Evolutionary conservation across 2,113 vertebrate species (phyloP), one percentile per base, ranked within the genome.

Genomic region (Blennius ocellaris): DNA sequence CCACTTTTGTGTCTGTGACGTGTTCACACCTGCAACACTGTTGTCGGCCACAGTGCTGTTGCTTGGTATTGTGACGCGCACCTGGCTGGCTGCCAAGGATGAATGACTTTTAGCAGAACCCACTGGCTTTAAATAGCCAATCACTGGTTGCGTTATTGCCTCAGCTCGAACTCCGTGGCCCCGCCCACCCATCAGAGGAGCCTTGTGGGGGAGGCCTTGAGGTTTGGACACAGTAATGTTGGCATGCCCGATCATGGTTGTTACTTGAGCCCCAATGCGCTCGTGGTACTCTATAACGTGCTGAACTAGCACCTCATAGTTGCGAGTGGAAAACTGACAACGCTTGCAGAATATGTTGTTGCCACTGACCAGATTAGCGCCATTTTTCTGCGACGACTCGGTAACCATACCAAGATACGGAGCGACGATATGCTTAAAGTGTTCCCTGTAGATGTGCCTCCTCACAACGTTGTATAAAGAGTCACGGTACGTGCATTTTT

Each of bases 401-500:
- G 96, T 91, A 81, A 95, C 93, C 93, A 95, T 96, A 12, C 95
- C 95, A 82, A 99, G 87, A 63, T 99, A 99, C 62, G 97, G 97
- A 72, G 96, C 94, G 60, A 97, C 96, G 85, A 98, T 95, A 17
- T 99, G 97, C 88, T 97, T 96, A 93, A 99, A 99, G 93, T 99
- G 98, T 96, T 99, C 97, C 94, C 97, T 97, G 94, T 99, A 99
- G 89, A 99, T 99, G 93, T 99, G 98, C 89, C 97, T 96, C 87
- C 97, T 95, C 79, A 99, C 97, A 75, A 98, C 95, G 82, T 98
- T 97, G 72, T 99, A 99, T 21, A 99, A 95, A 69, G 95, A 94
- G 87, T 99, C 97, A 75, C 97, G 95, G 85, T 97, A 99, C 79
- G 96, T 96, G 95, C 98, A 99, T 92, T 97, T 99, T 94, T 98